Conservation (phyloP, 1,140 invertebrate species). For the Diplogasteroides magnus region DNA sequence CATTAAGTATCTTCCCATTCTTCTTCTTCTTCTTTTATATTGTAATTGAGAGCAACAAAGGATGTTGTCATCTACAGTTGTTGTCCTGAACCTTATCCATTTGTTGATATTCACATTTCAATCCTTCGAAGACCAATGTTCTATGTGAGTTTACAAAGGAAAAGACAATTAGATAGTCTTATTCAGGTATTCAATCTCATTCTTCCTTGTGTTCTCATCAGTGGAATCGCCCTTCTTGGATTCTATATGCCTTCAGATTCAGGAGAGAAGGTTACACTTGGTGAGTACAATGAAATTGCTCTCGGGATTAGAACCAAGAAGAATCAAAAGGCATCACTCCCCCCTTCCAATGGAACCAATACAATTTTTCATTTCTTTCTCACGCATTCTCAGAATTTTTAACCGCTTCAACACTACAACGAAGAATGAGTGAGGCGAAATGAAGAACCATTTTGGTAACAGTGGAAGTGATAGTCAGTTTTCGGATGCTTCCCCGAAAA, state of each 20-base stretch:
- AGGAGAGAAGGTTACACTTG: conserved; percentile 70
- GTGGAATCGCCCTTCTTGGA: conserved; percentile 74
- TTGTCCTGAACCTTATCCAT: conserved; percentile 66
- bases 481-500: background rate
- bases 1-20: conserved; percentile 20
- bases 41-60: conserved; percentile 64
- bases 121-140: conserved; percentile 73
- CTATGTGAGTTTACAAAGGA: conserved; percentile 65
- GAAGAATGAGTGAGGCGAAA: no score
- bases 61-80: conserved; percentile 65
- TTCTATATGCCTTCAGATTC: conserved; percentile 87
- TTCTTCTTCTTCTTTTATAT: conserved; percentile 2
- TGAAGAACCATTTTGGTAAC: no score
- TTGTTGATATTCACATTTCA: conserved; percentile 67
- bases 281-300: conserved; percentile 21
- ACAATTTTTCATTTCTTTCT: no score
- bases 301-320: no score
- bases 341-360: no score
- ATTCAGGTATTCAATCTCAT: conserved; percentile 74
- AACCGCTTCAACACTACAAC: no score
- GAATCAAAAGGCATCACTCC: no score
- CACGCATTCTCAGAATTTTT: no score
- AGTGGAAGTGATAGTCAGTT: no score
- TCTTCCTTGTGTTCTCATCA: conserved; percentile 80
- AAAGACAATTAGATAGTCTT: background rate